Base-by-base conservation (phyloP, 2,888 invertebrate species). In the Cheilosia urbana region DNA sequence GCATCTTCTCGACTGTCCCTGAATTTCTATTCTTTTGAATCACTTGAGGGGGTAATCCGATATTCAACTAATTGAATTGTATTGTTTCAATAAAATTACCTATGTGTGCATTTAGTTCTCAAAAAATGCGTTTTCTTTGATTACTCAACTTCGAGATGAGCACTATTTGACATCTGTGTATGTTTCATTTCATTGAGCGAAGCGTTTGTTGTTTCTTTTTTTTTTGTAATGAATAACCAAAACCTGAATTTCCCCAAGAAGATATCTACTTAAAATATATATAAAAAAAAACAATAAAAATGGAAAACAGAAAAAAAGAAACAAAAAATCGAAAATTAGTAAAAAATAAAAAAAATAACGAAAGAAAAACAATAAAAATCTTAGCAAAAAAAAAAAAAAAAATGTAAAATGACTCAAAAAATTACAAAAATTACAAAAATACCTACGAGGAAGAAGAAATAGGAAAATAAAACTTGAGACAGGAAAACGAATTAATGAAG, bases 261-360 rank as follows among this genome's bases (percentile, higher is more conserved):
- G 58, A 65, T 47, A 47, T 47, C 9, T 66, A 68, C 40, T 34
- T 55, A 66, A 58, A 65, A 45, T 53, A 30, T 11, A 47, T n/a
- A n/a, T n/a, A n/a, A n/a, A n/a, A 24, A 75, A 82, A 76, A 77
- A 76, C 24, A 83, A 83, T 83, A 83, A 83, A 83, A 83, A 83
- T 83, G 72, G 79, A 73, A 79, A 83, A 83, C 47, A 63, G 60
- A 72, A 63, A 63, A 72, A 83, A 83, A 40, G 55, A 72, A 83
- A 68, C 51, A 78, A 78, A 78, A 83, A 83, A 72, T 72, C 68
- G 65, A 72, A 82, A 82, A 78, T 72, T 60, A 37, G 42, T 62
- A 60, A 51, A 60, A 58, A 21, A 17, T 34, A 62, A 63, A 69
- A 69, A 78, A 55, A 55, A 55, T 62, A 62, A 51, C 49, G 47